Conservation (phyloP, 2,888 invertebrate genomes). For the Pristionchus exspectatus region DNA sequence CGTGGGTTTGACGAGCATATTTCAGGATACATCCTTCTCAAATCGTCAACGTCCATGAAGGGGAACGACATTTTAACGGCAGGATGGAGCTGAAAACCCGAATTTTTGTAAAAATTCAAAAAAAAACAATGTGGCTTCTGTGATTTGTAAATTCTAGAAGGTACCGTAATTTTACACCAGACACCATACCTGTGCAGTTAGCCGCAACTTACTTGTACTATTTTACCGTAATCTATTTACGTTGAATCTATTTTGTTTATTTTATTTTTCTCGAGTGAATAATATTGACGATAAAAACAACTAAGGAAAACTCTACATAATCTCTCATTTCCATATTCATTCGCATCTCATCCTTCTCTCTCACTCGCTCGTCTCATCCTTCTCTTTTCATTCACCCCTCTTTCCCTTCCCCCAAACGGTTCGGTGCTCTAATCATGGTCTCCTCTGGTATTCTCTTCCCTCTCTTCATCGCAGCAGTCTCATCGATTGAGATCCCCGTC, state of each 20-base stretch:
- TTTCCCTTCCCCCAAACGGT: slow-evolving; percentile 13
- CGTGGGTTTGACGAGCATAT: not conserved
- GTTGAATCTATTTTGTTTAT: not conserved
- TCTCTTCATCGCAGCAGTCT: not conserved
- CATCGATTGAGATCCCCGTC: not conserved
- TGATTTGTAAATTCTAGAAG: not conserved
- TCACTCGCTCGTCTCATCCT: not conserved
- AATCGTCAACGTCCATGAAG: slow-evolving; percentile 35
- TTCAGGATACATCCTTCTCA: slow-evolving; percentile 30
- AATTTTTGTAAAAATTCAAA: not conserved
- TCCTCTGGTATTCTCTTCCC: not conserved
- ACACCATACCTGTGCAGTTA: slow-evolving; percentile 7
- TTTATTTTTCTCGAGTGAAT: not conserved
- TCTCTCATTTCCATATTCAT: not conserved
- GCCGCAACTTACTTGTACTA: not conserved
- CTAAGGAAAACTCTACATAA: not conserved
- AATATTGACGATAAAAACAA: not conserved
- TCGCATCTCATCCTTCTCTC: not conserved
- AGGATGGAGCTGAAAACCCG: not conserved
- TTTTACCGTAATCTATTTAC: slow-evolving; percentile 34
- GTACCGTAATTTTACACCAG: not conserved
- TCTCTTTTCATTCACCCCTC: slow-evolving; percentile 24
- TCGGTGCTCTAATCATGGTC: slow-evolving; percentile 32
- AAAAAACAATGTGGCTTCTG: not conserved
- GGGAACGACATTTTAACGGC: not conserved